Conservation (phyloP, 2,888 invertebrate genomes). For the Coronaproctus castanopsis region DNA sequence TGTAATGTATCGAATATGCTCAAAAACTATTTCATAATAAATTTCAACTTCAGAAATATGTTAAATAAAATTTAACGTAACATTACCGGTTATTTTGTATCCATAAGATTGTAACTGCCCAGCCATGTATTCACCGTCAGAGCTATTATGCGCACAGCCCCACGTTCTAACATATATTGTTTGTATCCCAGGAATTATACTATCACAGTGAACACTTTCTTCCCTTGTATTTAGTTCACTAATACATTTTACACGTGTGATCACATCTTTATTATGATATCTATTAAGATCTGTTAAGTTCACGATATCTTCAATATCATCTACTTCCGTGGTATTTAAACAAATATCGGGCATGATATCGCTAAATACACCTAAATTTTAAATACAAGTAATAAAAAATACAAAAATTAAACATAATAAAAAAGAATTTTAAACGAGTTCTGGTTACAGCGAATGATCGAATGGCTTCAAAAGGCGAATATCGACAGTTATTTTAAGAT, state of each 20-base stretch:
- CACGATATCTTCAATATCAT: constrained; percentile 69
- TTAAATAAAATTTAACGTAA: too few species aligned
- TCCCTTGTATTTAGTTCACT: constrained; percentile 18
- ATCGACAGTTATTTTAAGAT: too few species aligned
- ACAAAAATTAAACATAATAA: too few species aligned
- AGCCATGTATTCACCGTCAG: constrained; percentile 97
- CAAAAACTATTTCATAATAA: too few species aligned
- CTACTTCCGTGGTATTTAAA: constrained; percentile 21
- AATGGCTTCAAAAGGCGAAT: too few species aligned
- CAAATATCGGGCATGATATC: too few species aligned
- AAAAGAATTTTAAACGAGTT: too few species aligned
- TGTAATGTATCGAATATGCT: too few species aligned
- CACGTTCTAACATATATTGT: constrained; percentile 77
- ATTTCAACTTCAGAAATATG: too few species aligned
- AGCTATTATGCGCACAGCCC: constrained; percentile 96
- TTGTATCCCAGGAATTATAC: constrained; percentile 42
- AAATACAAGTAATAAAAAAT: too few species aligned
- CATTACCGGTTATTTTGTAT: constrained; percentile 48
- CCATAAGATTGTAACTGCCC: constrained; percentile 77
- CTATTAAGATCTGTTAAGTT: constrained; percentile 39
- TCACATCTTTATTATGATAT: neutral
- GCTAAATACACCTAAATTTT: too few species aligned
- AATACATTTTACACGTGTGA: constrained; percentile 17
- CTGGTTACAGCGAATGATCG: too few species aligned
- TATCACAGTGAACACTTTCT: constrained; percentile 18